phyloP scores from a whole-genome alignment of 2,888 invertebrate species.

The Meloe dianella region DNA sequence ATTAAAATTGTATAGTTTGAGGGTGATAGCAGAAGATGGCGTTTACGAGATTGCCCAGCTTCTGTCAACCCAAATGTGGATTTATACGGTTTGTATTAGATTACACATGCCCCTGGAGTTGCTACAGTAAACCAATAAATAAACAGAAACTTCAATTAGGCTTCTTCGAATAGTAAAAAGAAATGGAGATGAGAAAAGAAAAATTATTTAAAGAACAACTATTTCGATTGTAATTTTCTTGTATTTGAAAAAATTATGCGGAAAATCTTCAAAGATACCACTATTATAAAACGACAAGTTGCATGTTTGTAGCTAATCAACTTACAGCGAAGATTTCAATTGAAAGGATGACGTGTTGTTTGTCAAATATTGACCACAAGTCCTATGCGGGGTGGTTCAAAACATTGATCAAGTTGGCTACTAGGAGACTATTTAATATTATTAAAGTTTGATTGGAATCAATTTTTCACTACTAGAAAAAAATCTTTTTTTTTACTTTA shows the following conservation, averaged over 20 bases:
- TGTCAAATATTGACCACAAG: conserved; percentile 8
- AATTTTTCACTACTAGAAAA: not conserved
- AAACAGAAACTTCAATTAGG: conserved; percentile 58
- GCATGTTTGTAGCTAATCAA: conserved; percentile 14
- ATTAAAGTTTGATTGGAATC: not conserved
- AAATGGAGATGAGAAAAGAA: conserved; percentile 43
- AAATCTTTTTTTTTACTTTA: too few species aligned
- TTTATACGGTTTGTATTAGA: conserved; percentile 62
- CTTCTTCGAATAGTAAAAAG: conserved; percentile 47
- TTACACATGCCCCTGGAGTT: conserved; percentile 59
- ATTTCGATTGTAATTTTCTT: conserved; percentile 34
- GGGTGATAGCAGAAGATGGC: conserved; percentile 35
- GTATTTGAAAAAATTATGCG: conserved; percentile 18
- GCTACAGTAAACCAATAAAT: conserved; percentile 56
- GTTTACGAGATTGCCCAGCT: conserved; percentile 54
- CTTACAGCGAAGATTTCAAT: conserved; percentile 20
- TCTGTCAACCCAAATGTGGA: conserved; percentile 63
- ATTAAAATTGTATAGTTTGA: too few species aligned
- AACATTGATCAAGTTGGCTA: not conserved
- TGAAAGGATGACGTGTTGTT: conserved; percentile 6
- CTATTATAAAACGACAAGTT: not conserved
- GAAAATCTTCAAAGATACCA: conserved; percentile 10
- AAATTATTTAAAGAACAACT: conserved; percentile 38
- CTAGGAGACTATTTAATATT: not conserved
- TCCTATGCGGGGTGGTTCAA: not conserved